Evolutionary conservation across 2,797 vertebrate species (phyloP), one percentile per base, ranked within the genome.

Genomic region (Pseudomugil tenellus): DNA sequence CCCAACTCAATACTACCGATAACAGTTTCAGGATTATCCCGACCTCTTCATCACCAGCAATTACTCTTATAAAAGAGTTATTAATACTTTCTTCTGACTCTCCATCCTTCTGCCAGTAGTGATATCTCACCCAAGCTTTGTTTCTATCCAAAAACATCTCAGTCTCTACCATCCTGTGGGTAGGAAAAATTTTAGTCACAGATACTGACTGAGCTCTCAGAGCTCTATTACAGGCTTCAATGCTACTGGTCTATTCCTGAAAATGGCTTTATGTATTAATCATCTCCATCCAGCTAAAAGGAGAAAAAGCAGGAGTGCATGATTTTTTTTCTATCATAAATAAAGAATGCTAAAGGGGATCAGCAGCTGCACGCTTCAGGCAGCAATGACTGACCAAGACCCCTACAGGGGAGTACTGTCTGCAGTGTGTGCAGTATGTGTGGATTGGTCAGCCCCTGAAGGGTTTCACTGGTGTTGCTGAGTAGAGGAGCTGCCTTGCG

Each of bases 251-350:
- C 77, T 85, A 77, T 81, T 84, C 73, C 74, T 85, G 79, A 79
- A 87, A 75, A 77, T 70, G 58, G 77, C 76, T 82, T 82, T 83
- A 86, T 83, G 74, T 84, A 82, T 87, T 83, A 88, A 88, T 85
- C 71, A 84, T 81, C 67, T 34, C 26, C 32, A 19, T 60, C 23
- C 55, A 39, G 75, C 71, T 84, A 67, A 76, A 72, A 77, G 48
- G 29, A 81, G 79, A 39, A 61, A n/a, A 57, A 62, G 19, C 67
- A 70, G 49, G 59, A 76, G 64, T 16, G 11, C 37, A n/a, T 53
- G 49, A 55, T 51, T 46, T 58, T 9, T 8, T 31, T 16, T 28
- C 26, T 41, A 39, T 41, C 51, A 6, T 41, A 55, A 52, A 54
- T 48, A 63, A 49, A 61, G 6, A 29, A 61, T 48, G 2, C 74